Conservation (phyloP, 2,888 invertebrate species). For the Caradrina clavipalpis region DNA sequence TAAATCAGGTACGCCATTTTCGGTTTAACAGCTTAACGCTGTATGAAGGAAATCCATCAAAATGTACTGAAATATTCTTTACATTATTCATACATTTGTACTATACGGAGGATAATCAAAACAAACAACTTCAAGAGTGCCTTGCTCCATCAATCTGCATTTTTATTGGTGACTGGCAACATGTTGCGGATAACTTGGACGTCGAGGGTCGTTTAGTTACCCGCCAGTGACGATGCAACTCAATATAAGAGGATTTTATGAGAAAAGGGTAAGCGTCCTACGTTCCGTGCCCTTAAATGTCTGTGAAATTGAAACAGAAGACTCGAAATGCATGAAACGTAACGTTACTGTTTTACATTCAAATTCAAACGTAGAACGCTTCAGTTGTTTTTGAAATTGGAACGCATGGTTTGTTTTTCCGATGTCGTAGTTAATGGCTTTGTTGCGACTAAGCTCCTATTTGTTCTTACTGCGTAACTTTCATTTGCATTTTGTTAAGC, state of each 20-base stretch:
- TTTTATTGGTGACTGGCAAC: constrained; percentile 44
- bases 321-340: constrained; percentile 37
- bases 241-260: constrained; percentile 39
- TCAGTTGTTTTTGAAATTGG: constrained; percentile 38
- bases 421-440: background rate
- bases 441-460: background rate
- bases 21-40: constrained; percentile 12
- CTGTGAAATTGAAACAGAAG: constrained; percentile 48
- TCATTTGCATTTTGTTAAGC: constrained; percentile 2
- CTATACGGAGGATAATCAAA: constrained; percentile 17
- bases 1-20: constrained; percentile 26
- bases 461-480: constrained; percentile 1
- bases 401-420: constrained; percentile 29
- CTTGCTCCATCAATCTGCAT: constrained; percentile 37
- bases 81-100: constrained; percentile 41
- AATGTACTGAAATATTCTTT: constrained; percentile 20
- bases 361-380: constrained; percentile 29
- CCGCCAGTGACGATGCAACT: constrained; percentile 41
- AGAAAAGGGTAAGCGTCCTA: constrained; percentile 44
- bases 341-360: constrained; percentile 26
- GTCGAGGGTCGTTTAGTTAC: constrained; percentile 32
- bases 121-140: constrained; percentile 34
- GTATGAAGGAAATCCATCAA: constrained; percentile 35
- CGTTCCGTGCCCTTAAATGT: constrained; percentile 18
- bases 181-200: constrained; percentile 25